phyloP scores from a whole-genome alignment of 2,113 vertebrate genomes.

The Archilochus colubris region DNA sequence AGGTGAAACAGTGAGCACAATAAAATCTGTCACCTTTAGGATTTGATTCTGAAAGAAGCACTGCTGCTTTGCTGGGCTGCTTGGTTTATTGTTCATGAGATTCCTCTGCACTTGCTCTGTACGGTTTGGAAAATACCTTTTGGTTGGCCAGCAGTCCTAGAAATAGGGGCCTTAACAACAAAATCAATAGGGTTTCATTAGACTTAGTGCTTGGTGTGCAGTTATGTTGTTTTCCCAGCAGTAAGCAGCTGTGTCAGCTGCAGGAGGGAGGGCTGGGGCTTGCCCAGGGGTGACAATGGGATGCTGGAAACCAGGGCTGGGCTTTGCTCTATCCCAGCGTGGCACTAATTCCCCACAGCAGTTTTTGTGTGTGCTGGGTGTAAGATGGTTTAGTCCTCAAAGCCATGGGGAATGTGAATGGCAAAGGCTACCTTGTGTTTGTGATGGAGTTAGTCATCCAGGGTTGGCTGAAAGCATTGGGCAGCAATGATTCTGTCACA shows the following conservation, averaged over 20 bases:
- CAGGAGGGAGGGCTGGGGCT: neutral
- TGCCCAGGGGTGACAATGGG: rapidly evolving
- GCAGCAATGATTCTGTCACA: neutral
- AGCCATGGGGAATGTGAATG: neutral
- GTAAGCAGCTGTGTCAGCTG: neutral
- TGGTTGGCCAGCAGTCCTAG: neutral
- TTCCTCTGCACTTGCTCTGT: neutral
- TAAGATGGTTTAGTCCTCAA: neutral
- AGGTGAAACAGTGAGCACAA: neutral
- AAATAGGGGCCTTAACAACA: neutral
- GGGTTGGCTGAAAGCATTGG: neutral
- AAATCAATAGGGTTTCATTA: neutral
- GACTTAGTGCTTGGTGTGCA: neutral
- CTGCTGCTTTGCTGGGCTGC: neutral
- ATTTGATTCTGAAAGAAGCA: neutral
- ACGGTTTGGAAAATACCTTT: neutral
- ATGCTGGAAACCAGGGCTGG: neutral
- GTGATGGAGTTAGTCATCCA: neutral
- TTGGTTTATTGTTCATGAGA: neutral
- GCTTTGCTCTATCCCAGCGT: neutral
- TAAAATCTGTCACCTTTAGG: neutral
- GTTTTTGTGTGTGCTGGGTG: neutral
- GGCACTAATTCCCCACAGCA: rapidly evolving
- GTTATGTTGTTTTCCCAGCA: neutral
- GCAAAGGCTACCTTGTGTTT: neutral